phyloP scores from a whole-genome alignment of 1,140 invertebrate species.

The Drosophila setifemur region DNA sequence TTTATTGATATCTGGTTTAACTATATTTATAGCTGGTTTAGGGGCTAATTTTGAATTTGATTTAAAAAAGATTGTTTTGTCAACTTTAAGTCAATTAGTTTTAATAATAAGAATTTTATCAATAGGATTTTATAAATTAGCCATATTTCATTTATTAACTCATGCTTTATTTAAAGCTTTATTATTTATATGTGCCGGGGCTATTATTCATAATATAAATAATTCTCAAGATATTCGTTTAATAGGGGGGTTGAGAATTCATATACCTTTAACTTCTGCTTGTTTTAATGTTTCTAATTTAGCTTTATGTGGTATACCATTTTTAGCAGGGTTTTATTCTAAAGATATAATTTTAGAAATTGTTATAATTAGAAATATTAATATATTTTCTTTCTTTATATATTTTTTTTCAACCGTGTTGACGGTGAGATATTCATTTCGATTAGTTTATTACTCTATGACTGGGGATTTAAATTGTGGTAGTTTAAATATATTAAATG shows the following conservation, averaged over 20 bases:
- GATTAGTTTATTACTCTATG: slow-evolving; percentile 84
- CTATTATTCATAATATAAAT: slow-evolving; percentile 85
- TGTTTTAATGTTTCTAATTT: slow-evolving; percentile 84
- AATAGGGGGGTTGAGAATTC: slow-evolving; percentile 82
- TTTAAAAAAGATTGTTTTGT: slow-evolving; percentile 88
- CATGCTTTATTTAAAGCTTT: slow-evolving; percentile 87
- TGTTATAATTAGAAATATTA: slow-evolving; percentile 83
- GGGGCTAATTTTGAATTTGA: slow-evolving; percentile 86
- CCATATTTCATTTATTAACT: slow-evolving; percentile 86
- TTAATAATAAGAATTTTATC: slow-evolving; percentile 85
- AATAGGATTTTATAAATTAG: slow-evolving; percentile 82
- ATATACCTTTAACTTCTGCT: slow-evolving; percentile 82
- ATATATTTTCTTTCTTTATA: slow-evolving; percentile 83
- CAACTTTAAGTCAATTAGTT: slow-evolving; percentile 87
- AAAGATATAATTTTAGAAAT: slow-evolving; percentile 86
- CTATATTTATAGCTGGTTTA: slow-evolving; percentile 86
- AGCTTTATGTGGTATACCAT: slow-evolving; percentile 84
- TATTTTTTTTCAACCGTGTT: slow-evolving; percentile 84
- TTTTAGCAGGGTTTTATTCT: slow-evolving; percentile 86
- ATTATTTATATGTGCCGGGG: slow-evolving; percentile 84
- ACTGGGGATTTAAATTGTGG: slow-evolving; percentile 82
- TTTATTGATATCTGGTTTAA: slow-evolving; percentile 83
- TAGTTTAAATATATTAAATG: slow-evolving; percentile 81
- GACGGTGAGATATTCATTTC: slow-evolving; percentile 84
- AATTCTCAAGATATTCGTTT: slow-evolving; percentile 86